Base-by-base conservation (phyloP, 1,140 invertebrate species). In the Scaptomyza montana region DNA sequence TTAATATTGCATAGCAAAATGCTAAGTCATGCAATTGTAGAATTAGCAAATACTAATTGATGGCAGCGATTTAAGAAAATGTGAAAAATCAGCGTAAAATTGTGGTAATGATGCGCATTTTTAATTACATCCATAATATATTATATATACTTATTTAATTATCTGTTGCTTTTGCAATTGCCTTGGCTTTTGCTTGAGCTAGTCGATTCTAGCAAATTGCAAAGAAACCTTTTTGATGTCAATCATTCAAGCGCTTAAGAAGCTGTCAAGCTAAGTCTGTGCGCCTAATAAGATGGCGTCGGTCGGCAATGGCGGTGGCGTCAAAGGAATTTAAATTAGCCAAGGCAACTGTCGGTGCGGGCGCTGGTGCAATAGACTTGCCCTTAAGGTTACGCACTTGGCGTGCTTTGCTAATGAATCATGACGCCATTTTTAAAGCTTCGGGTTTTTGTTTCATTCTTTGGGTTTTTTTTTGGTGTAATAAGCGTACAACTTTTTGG, bases 301-400 rank as follows among this genome's bases (percentile, higher is more conserved):
- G 33, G 33, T 36, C 33, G 33, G 33, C 33, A 36, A 36, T 19
- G 19, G 45, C 56, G 73, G 49, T 63, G 77, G 70, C 78, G 66
- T 78, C 77, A 84, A 89, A 89, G 78, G 85, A 89, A 89, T 89
- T 89, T 74, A 89, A 89, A 89, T 89, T 89, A 89, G 84, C 76
- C 80, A 89, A 68, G 73, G 66, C 79, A 64, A 51, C 72, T 64
- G 51, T 68, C 49, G 75, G 68, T 46, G 69, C 51, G 33, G 74
- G 57, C 85, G 74, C 77, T 41, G 74, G 57, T 85, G 74, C 77
- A 72, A 68, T 78, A 69, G 75, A 75, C 78, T 65, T 57, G 74
- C 46, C 69, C 75, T 49, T 62, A 71, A 81, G 72, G 65, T 81
- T 86, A 77, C 60, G 66, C 74, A 82, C 81, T 87, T 45, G 63